These are phyloP conservation scores for Protaetia brevitarsis DNA, from an alignment of 1,140 invertebrate species.

Conservation along the genomic window DNA sequence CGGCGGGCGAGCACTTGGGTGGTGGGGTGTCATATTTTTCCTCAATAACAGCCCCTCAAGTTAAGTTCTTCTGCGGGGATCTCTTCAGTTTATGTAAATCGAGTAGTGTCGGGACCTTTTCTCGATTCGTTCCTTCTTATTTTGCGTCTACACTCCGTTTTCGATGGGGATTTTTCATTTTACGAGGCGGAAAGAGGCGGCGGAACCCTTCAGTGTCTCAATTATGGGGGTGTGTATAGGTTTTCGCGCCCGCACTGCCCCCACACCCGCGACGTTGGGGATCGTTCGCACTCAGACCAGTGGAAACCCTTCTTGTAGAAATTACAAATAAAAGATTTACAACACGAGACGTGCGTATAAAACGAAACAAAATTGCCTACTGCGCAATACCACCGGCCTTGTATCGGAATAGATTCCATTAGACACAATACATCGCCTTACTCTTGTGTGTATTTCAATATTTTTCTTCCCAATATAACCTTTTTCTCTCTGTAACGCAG, in stretches of 20 bases:
- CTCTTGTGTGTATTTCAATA: background rate
- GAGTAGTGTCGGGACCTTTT: no score
- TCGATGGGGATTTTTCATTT: background rate
- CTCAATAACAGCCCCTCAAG: background rate
- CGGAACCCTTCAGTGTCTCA: background rate
- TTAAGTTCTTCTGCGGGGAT: no score
- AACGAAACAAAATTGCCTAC: background rate
- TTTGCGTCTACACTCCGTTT: background rate
- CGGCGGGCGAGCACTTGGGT: no score
- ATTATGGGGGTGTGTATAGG: background rate
- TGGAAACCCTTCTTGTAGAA: background rate
- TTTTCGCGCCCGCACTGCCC: background rate
- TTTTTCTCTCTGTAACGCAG: background rate
- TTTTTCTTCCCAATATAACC: background rate
- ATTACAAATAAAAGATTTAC: conserved; percentile 6
- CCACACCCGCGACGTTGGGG: no score
- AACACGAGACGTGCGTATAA: background rate
- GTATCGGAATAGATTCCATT: background rate
- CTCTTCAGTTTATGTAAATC: background rate
- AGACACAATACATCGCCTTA: background rate
- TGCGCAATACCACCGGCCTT: background rate
- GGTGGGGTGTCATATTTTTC: background rate
- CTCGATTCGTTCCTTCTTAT: background rate
- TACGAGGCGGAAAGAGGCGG: background rate
- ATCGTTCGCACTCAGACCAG: no score